phyloP scores from a whole-genome alignment of 2,888 invertebrate species.

The Herminia tarsipennalis region DNA sequence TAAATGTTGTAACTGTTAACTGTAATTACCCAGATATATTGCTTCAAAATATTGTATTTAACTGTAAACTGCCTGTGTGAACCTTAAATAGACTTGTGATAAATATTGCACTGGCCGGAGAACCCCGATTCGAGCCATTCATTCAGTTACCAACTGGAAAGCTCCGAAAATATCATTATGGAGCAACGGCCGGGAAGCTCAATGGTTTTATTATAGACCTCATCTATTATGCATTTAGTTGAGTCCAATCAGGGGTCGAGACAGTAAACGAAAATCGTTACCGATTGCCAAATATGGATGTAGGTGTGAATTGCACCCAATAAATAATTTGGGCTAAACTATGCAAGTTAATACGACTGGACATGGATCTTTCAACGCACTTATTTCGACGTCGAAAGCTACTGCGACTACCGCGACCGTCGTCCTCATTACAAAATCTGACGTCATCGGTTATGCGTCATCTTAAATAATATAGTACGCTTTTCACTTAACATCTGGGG shows the following conservation, averaged over 20 bases:
- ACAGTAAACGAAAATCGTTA: conserved; percentile 78
- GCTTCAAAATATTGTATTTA: conserved; percentile 36
- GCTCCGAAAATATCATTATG: conserved; percentile 70
- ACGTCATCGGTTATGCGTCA: conserved; percentile 37
- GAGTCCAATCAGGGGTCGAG: conserved; percentile 64
- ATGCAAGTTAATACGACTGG: conserved; percentile 26
- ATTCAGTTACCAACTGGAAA: conserved; percentile 58
- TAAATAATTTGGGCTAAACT: conserved; percentile 23
- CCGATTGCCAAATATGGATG: conserved; percentile 56
- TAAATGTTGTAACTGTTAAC: conserved; percentile 39
- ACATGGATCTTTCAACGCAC: too few species aligned
- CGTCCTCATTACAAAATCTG: conserved; percentile 29
- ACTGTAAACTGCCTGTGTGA: conserved; percentile 28
- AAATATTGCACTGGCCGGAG: conserved; percentile 41
- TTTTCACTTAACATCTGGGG: conserved; percentile 47
- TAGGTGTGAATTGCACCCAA: conserved; percentile 36
- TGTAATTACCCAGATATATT: conserved; percentile 33
- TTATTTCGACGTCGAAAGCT: conserved; percentile 29
- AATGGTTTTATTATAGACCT: conserved; percentile 77
- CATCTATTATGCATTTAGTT: conserved; percentile 77
- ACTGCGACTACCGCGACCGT: conserved; percentile 10
- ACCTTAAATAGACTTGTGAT: conserved; percentile 46
- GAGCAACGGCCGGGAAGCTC: conserved; percentile 68
- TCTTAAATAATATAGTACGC: conserved; percentile 40
- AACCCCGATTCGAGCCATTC: conserved; percentile 41